These are phyloP conservation scores for Myanophis thanlyinensis DNA, from an alignment of 2,113 vertebrate genomes.

Conservation along the genomic window DNA sequence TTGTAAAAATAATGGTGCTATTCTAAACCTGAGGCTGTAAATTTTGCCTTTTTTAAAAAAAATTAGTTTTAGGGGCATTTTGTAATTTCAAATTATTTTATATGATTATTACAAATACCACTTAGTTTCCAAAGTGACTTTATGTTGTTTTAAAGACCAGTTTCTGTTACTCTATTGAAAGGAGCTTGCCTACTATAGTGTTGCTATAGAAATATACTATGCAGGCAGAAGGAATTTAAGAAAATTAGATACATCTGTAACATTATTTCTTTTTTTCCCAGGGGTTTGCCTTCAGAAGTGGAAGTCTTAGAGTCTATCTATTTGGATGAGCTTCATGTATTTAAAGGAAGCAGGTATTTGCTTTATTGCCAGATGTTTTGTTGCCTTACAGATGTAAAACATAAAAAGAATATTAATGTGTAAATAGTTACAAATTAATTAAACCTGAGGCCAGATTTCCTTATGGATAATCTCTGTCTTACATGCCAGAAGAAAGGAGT, in stretches of 20 bases:
- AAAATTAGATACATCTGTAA: not conserved
- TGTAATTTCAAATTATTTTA: not conserved
- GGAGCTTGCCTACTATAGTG: not conserved
- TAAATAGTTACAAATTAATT: not conserved
- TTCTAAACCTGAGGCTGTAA: not conserved
- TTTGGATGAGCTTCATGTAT: constrained; percentile 85
- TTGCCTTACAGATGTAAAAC: not conserved
- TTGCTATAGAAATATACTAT: not conserved
- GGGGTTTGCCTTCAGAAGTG: constrained; percentile 80
- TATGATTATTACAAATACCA: not conserved
- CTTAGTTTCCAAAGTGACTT: not conserved
- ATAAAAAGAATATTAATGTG: not conserved
- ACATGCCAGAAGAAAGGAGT: not conserved
- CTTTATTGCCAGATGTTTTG: not conserved
- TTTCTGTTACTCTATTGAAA: constrained; percentile 13
- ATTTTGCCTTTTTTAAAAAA: not conserved
- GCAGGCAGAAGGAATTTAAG: not conserved
- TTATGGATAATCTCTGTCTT: not conserved
- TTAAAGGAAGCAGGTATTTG: constrained; percentile 72
- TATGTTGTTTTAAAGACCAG: not conserved
- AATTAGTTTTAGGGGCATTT: not conserved
- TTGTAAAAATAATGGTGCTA: not conserved
- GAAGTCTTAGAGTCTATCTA: constrained; percentile 96
- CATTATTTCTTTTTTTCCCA: constrained; percentile 50
- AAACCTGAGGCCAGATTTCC: not conserved